Evolutionary conservation across 2,113 vertebrate genomes (phyloP).

Genomic region (Leucopsar rothschildi): DNA sequence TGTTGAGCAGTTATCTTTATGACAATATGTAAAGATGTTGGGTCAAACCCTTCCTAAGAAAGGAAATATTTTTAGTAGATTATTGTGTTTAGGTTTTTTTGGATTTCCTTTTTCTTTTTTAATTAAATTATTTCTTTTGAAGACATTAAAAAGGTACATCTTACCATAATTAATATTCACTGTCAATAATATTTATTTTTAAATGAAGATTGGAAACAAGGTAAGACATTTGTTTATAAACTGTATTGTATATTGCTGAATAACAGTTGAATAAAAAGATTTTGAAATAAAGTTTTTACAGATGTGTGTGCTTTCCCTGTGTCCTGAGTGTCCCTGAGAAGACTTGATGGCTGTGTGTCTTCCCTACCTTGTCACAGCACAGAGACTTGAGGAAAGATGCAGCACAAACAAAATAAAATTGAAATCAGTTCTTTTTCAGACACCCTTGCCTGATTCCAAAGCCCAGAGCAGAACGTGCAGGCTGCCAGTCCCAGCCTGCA

Average conservation of each 20-base stretch:
- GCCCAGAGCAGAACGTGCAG: not conserved
- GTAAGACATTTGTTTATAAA: slow-evolving; percentile 89
- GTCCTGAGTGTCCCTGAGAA: not conserved
- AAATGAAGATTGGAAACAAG: slow-evolving; percentile 88
- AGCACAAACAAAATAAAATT: not conserved
- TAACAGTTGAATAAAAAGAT: slow-evolving; percentile 86
- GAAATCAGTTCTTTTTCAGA: not conserved
- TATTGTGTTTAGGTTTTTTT: slow-evolving; percentile 67
- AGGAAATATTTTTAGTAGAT: slow-evolving; percentile 82
- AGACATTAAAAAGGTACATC: slow-evolving; percentile 79
- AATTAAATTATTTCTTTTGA: slow-evolving; percentile 82
- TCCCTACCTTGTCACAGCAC: not conserved
- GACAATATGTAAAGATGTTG: slow-evolving; percentile 70
- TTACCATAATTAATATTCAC: slow-evolving; percentile 85
- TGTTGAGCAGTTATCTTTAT: slow-evolving; percentile 75
- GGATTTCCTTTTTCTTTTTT: slow-evolving; percentile 66
- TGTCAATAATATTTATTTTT: slow-evolving; percentile 96
- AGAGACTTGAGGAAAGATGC: not conserved
- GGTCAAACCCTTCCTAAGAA: slow-evolving; percentile 75
- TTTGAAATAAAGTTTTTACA: slow-evolving; percentile 81
- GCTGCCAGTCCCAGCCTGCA: not conserved
- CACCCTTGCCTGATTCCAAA: too few relatives aligned
- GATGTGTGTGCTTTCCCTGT: slow-evolving; percentile 22
- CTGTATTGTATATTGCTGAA: slow-evolving; percentile 87
- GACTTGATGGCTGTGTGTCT: not conserved